Evolutionary conservation across 2,113 vertebrate genomes (phyloP), one percentile per base, ranked within the genome.

Genomic region (Uropsilus gracilis): DNA sequence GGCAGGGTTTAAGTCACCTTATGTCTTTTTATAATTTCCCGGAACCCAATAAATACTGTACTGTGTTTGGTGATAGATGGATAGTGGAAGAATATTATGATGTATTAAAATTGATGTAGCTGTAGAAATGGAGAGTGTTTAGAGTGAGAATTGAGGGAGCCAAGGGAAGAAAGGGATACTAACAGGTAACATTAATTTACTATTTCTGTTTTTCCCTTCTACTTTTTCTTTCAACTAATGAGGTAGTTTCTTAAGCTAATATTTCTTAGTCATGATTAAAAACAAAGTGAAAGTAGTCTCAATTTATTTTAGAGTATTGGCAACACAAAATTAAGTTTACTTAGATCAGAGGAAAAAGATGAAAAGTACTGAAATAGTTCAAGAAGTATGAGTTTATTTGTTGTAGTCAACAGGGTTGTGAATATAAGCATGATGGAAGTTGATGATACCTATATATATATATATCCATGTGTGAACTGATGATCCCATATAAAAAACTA

Each of bases 281-380:
- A 76, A 73, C 64, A 92, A 44, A 6, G 55, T 14, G 75, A 87
- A 83, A 73, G 24, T 86, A 68, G 53, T 71, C 37, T 76, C 37
- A 53, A 87, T 72, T 90, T 57, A 78, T 73, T 4, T 89, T 91
- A 92, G 50, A 76, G 34, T 80, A 24, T 66, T 8, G 42, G 39
- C 34, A 87, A 11, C 57, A 72, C 18, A 44, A 55, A 84, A 61
- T 48, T 59, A 46, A 37, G 30, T 80, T 91, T 83, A 64, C 30
- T 73, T 82, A 82, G 26, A 63, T 81, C 24, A 61, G 63, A 64
- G 77, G 28, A 34, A 90, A 83, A 86, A 66, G 55, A 83, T 66
- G 24, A 50, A 86, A 90, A 84, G 86, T 95, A 46, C 50, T 44
- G 64, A 88, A 86, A 28, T 91, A 68, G 50, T 86, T 50, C 73